Evolutionary conservation across 1,140 invertebrate genomes (phyloP).

Genomic region (Papilio glaucus): DNA sequence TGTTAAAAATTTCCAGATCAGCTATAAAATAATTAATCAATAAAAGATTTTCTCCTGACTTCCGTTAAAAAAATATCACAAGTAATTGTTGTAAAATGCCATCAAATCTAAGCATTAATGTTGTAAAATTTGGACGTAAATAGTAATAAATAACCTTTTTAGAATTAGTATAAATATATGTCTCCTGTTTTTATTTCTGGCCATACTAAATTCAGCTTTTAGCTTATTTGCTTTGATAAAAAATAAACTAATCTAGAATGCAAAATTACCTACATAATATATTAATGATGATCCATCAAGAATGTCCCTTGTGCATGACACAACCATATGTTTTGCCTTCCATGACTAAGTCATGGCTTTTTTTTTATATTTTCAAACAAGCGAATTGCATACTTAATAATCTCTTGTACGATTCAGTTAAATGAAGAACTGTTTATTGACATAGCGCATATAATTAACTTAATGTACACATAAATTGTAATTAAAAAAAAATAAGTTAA

Average conservation of each 20-base stretch:
- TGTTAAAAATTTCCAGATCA: background rate
- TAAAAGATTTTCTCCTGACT: conserved; percentile 7
- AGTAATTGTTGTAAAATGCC: conserved; percentile 47
- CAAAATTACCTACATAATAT: conserved; percentile 7
- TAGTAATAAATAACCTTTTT: conserved; percentile 34
- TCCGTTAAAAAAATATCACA: conserved; percentile 47
- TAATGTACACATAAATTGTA: too few species aligned
- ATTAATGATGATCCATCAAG: background rate
- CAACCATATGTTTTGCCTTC: conserved; percentile 26
- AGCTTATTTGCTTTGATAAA: background rate
- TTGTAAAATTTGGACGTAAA: conserved; percentile 46
- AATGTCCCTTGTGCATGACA: conserved; percentile 23
- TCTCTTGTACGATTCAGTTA: too few species aligned
- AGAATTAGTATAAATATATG: conserved; percentile 31
- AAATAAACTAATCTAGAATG: conserved; percentile 23
- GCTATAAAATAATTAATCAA: conserved; percentile 7
- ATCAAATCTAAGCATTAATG: conserved; percentile 41
- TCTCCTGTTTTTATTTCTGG: conserved; percentile 5
- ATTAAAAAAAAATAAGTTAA: too few species aligned
- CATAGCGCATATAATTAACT: too few species aligned
- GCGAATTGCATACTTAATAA: too few species aligned
- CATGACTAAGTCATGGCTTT: too few species aligned
- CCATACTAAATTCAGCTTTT: conserved; percentile 24
- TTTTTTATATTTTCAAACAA: too few species aligned
- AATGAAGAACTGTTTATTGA: too few species aligned